Evolutionary conservation across 2,113 vertebrate species (phyloP), one percentile per base, ranked within the genome.

Genomic region (Picathartes gymnocephalus): DNA sequence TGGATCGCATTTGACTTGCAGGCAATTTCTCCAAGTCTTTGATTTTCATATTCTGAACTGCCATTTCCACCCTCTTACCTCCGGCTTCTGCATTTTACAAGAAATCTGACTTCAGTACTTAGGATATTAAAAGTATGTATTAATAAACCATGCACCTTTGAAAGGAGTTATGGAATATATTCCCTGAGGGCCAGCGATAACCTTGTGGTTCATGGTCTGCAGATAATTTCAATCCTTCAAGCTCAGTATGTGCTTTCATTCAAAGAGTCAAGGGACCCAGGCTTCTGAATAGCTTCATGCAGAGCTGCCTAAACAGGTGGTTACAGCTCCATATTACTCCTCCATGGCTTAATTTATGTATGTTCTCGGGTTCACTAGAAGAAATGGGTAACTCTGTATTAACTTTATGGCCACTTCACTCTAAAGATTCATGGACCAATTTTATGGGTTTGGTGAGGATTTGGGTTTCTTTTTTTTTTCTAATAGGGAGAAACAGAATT

Each of bases 111-210:
- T 90, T 73, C 56, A 56, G 68, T 58, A 54, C 60, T 94, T 91
- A 66, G 76, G 60, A 64, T 84, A 88, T 95, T 93, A 88, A 80
- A 74, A 86, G 44, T 86, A 28, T 54, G 13, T 93, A 80, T 95
- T 95, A 95, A 95, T 88, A 94, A 96, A 86, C 71, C 64, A 73
- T 94, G 48, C 60, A 81, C 25, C 60, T 96, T 92, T 92, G 79
- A 81, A 94, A 77, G 88, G 81, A 88, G 68, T 86, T 93, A 64
- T n/a, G 40, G 47, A 92, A 51, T 83, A 71, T 88, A 74, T 88
- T 90, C 90, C 74, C 85, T 39, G 51, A 82, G 85, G 90, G 87
- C 45, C 47, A 11, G 56, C 18, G 81, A 92, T 92, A 87, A 91
- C 93, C 76, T 90, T 89, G 76, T 86, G 66, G 58, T 94, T 93